phyloP scores from a whole-genome alignment of 2,888 invertebrate genomes.

The Heliconius ethilla region DNA sequence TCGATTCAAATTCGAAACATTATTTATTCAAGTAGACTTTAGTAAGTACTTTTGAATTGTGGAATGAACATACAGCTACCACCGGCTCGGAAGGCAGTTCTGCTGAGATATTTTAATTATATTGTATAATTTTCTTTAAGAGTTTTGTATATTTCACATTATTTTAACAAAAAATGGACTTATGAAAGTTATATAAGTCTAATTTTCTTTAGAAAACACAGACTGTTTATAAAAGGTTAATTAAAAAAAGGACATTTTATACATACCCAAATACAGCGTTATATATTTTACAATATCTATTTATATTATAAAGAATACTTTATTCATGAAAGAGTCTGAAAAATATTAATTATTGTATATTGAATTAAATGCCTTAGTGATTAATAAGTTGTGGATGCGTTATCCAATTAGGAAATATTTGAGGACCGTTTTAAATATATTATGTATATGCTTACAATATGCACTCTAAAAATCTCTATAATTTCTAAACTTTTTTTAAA shows the following conservation, averaged over 20 bases:
- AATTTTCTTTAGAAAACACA: background rate
- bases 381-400: background rate
- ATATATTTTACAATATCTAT: slow-evolving; percentile 36
- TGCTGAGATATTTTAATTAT: too few species aligned
- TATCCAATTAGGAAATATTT: background rate
- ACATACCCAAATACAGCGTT: slow-evolving; percentile 32
- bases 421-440: too few species aligned
- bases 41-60: too few species aligned
- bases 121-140: too few species aligned
- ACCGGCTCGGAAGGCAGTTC: too few species aligned
- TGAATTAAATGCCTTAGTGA: background rate
- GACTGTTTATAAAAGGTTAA: background rate
- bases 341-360: slow-evolving; percentile 13
- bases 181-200: too few species aligned
- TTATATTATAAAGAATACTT: slow-evolving; percentile 39
- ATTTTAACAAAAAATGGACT: too few species aligned
- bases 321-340: slow-evolving; percentile 30
- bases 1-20: too few species aligned
- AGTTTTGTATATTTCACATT: too few species aligned
- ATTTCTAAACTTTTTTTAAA: background rate
- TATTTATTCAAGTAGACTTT: too few species aligned
- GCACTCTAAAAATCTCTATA: background rate
- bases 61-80: too few species aligned
- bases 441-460: too few species aligned
- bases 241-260: slow-evolving; percentile 31